phyloP scores from a whole-genome alignment of 2,888 invertebrate genomes.

The Galeopsomyia nigrocyanea region DNA sequence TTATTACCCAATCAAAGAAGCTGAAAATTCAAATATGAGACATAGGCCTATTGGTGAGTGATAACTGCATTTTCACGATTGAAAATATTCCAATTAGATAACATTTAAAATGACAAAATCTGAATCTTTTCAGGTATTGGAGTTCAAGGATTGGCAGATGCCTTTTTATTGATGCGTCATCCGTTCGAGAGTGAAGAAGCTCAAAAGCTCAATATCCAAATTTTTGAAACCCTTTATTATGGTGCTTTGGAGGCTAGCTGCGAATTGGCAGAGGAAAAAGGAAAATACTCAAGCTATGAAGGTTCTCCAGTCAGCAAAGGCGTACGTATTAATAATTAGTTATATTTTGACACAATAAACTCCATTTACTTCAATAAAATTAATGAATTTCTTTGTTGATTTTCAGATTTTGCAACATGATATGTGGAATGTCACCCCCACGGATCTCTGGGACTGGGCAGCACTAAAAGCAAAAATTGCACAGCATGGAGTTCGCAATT shows the following conservation, averaged over 20 bases:
- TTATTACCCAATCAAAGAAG: conserved; percentile 94
- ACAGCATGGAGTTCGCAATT: conserved; percentile 92
- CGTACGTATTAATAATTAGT: conserved; percentile 63
- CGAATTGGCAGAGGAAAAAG: conserved; percentile 87
- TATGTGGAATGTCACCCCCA: conserved; percentile 95
- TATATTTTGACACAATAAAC: neutral
- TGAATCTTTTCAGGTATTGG: conserved; percentile 78
- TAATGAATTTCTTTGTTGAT: neutral
- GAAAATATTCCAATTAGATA: conserved; percentile 6
- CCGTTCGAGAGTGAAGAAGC: conserved; percentile 94
- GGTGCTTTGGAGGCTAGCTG: conserved; percentile 97
- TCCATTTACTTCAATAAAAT: neutral
- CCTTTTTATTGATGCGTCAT: conserved; percentile 92
- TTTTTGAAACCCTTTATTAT: conserved; percentile 98
- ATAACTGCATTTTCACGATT: conserved; percentile 2
- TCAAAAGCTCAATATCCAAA: conserved; percentile 88
- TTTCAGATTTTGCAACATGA: conserved; percentile 90
- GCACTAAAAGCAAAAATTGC: conserved; percentile 86
- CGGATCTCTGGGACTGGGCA: conserved; percentile 91
- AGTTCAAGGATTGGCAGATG: conserved; percentile 97
- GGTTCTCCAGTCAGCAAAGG: conserved; percentile 96
- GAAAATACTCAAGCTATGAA: conserved; percentile 91
- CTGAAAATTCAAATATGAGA: conserved; percentile 86
- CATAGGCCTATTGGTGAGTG: conserved; percentile 82
- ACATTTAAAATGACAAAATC: neutral